Base-by-base conservation (phyloP, 2,888 invertebrate species). In the Cosmia pyralina region DNA sequence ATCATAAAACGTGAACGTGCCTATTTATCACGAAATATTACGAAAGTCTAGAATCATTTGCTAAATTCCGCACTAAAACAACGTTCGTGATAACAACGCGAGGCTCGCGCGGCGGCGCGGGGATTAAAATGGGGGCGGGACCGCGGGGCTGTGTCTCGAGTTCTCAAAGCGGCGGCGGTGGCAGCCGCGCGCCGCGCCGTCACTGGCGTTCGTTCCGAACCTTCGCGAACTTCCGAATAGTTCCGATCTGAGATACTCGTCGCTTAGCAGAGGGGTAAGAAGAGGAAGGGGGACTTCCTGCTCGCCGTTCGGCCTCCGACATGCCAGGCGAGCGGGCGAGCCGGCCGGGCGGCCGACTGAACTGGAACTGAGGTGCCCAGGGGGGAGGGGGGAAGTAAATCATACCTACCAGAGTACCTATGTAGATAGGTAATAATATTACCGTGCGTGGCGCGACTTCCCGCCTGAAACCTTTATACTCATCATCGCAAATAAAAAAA, bases 221-320 rank as follows among this genome's bases (percentile, higher is more conserved):
- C 28, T 28, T 28, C 28, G 28, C 28, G 5, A 63, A 44, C 11
- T 17, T 38, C 44, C 77, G 67, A 66, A 55, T 41, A 38, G 8
- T 55, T 34, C 69, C 70, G 52, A 48, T 22, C 22, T 67, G 28
- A n/a, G n/a, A 67, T 28, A 34, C 52, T 28, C 50, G 57, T 53
- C 13, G 19, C 19, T 34, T 15, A 48, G 28, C 11, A 73, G 19
- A 44, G 74, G 50, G 50, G 59, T 44, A 48, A 58, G 48, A 44
- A 50, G 17, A 22, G 41, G 22, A 22, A 28, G 58, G 15, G 57
- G 38, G 28, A 1, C 1, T 19, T 17, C 8, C 13, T 64, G 8
- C 11, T 28, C 13, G 38, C 63, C 19, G n/a, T n/a, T n/a, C n/a
- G n/a, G n/a, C n/a, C n/a, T n/a, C n/a, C n/a, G n/a, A n/a, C n/a